Evolutionary conservation across 1,140 invertebrate species (phyloP).

Genomic region (Vanessa tameamea): DNA sequence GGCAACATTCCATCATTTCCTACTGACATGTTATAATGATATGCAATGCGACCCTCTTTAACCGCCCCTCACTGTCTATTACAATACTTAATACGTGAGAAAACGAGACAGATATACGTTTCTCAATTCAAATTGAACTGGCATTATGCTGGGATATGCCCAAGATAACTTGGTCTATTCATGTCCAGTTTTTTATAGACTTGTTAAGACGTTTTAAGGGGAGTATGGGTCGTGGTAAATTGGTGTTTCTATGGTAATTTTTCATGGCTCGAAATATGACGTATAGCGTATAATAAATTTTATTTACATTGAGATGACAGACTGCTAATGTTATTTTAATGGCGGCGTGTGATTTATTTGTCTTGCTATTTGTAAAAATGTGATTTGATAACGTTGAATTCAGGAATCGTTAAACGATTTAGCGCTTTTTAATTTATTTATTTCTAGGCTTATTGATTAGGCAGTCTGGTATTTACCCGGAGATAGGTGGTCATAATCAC

Average conservation of each 20-base stretch:
- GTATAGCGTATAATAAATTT: conserved; percentile 59
- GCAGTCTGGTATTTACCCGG: too few relatives aligned
- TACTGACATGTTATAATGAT: conserved; percentile 64
- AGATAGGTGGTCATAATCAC: too few relatives aligned
- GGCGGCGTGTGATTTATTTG: conserved; percentile 57
- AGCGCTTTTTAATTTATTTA: too few relatives aligned
- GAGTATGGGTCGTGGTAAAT: conserved; percentile 34
- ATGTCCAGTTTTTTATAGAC: conserved; percentile 31
- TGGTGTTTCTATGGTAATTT: conserved; percentile 49
- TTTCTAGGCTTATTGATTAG: too few relatives aligned
- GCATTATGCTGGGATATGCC: conserved; percentile 39
- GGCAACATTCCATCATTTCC: conserved; percentile 40
- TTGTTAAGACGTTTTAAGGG: conserved; percentile 33
- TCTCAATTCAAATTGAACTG: conserved; percentile 45
- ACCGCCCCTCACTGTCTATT: conserved; percentile 44
- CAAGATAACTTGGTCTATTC: conserved; percentile 42
- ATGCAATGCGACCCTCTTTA: conserved; percentile 67
- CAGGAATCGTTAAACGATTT: background rate
- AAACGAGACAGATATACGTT: conserved; percentile 43
- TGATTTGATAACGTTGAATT: background rate
- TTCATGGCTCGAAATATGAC: conserved; percentile 57
- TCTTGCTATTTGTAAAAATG: conserved; percentile 23
- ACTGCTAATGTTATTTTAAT: conserved; percentile 66
- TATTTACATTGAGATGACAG: conserved; percentile 62
- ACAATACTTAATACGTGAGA: conserved; percentile 28